Evolutionary conservation across 2,888 invertebrate species (phyloP), one percentile per base, ranked within the genome.

Genomic region (Caenorhabditis sp.): DNA sequence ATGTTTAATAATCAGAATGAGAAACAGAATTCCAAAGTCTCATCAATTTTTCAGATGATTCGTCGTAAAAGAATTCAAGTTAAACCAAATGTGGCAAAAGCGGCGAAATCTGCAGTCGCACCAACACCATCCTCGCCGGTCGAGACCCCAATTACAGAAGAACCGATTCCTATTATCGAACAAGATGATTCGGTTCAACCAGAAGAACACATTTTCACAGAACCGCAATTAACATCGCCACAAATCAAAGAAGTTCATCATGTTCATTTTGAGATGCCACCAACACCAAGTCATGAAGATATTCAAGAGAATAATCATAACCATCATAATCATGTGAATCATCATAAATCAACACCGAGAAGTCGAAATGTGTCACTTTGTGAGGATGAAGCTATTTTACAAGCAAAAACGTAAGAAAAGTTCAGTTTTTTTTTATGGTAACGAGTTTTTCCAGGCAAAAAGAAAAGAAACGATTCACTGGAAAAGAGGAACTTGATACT

Each of bases 401-500:
- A 67, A 31, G 58, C 68, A 10, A 72, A 68, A 53, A 56, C 23
- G 66, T 64, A 21, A 26, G 49, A 7, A 8, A 20, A 12, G 36
- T 20, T 43, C 25, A n/a, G 8, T 4, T 7, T 4, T 31, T 31
- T 31, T 10, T 4, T 10, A 31, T 31, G 10, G n/a, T 25, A 5
- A 25, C 7, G 3, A 38, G 43, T 38, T 20, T 25, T 49, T 57
- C 5, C 43, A 58, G 64, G 26, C 52, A 56, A 3, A 58, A 67
- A 5, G 72, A 68, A 8, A 64, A 59, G 58, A 64, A 59, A 38
- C n/a, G 65, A 59, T 77, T 78, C 64, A 69, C 72, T 23, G 78
- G 75, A 59, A 73, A 72, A 56, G 79, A 84, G 49, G 63, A 67
- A 52, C 53, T 82, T 50, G 77, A 82, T 59, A 78, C 77, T 52